These are phyloP conservation scores for Diorhabda elongata DNA, from an alignment of 1,140 invertebrate genomes.

Conservation along the genomic window DNA sequence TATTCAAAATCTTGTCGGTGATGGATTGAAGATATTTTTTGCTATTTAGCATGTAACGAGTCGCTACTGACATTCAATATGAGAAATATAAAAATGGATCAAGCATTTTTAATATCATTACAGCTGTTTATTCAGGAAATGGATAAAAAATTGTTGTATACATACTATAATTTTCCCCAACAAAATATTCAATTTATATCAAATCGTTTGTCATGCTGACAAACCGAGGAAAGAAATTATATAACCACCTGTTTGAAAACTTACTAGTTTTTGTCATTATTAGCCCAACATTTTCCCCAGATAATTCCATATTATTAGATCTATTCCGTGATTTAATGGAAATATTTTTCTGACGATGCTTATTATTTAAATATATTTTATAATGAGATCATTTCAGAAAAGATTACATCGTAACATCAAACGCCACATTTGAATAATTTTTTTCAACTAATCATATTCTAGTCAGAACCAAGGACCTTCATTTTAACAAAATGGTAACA, in stretches of 20 bases:
- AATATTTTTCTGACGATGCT: too few species aligned
- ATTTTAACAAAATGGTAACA: background rate
- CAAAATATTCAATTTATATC: background rate
- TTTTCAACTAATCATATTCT: background rate
- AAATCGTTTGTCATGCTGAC: conserved; percentile 2
- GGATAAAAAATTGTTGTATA: conserved; percentile 14
- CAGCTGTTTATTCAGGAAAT: background rate
- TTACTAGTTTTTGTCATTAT: background rate
- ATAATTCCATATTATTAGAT: too few species aligned
- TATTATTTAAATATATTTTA: too few species aligned
- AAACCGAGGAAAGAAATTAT: background rate
- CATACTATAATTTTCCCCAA: conserved; percentile 7
- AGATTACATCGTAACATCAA: too few species aligned
- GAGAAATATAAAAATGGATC: background rate
- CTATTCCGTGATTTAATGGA: too few species aligned
- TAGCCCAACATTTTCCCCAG: background rate
- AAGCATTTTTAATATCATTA: conserved; percentile 3
- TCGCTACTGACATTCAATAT: background rate
- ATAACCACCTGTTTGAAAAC: background rate
- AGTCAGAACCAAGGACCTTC: background rate
- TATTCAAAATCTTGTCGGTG: too few species aligned
- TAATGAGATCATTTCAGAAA: too few species aligned
- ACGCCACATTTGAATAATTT: too few species aligned
- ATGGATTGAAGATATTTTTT: too few species aligned
- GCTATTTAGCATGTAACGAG: too few species aligned